A percentile compares a stretch with the other conserved stretches of the same genome.
phyloP scores from a whole-genome alignment of 1,140 invertebrate genomes.

The Wiebesia pumilae region DNA sequence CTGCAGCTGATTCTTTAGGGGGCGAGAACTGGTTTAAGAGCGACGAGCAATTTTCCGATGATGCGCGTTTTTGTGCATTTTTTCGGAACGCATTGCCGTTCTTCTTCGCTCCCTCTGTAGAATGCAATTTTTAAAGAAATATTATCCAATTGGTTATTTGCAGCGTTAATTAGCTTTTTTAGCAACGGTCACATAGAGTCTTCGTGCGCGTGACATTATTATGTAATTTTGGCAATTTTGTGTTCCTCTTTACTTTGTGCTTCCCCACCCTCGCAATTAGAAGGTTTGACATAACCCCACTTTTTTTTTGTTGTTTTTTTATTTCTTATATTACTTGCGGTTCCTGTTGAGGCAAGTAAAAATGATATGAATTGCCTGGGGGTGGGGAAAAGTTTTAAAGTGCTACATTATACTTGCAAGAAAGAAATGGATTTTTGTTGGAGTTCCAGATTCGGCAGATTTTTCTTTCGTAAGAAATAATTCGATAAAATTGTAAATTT shows the following conservation, averaged over 20 bases:
- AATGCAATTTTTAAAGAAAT: background rate
- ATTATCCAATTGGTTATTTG: background rate
- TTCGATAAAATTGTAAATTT: background rate
- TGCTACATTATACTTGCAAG: background rate
- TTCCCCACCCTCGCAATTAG: background rate
- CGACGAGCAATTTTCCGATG: background rate
- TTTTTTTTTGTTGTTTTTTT: constrained; percentile 27
- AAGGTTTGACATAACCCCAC: constrained; percentile 27
- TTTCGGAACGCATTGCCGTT: background rate
- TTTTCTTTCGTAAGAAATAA: background rate
- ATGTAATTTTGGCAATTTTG: constrained; percentile 29
- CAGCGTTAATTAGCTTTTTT: background rate
- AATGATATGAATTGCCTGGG: background rate
- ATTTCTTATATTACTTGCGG: background rate
- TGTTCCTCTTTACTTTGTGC: constrained; percentile 23
- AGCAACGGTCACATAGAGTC: background rate
- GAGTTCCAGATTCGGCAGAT: background rate
- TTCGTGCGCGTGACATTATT: background rate
- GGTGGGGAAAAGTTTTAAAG: background rate
- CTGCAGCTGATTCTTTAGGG: background rate
- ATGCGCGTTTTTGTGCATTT: background rate
- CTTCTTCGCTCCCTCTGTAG: background rate
- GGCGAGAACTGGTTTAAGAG: background rate
- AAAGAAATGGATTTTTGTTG: background rate
- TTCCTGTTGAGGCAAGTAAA: background rate